Base-by-base conservation (phyloP, 1,140 invertebrate species). In the Platorchestia sp. region DNA sequence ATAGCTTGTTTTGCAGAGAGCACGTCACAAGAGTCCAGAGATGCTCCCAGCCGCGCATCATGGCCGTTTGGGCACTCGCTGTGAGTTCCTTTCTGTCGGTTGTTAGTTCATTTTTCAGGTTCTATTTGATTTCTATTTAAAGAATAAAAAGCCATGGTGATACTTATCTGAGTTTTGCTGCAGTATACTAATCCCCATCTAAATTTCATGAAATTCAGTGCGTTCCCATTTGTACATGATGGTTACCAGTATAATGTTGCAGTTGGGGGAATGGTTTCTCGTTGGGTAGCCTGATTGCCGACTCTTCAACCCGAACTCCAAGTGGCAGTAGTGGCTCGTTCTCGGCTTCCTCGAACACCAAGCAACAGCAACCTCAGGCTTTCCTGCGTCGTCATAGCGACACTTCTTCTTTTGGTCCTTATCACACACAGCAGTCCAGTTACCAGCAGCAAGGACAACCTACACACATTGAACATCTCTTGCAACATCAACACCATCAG, bases 41-140 rank as follows among this genome's bases (percentile, higher is more conserved):
- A 93, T 47, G 91, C 91, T 36, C 45, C 91, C 40, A 93, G 91
- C 45, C 91, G 91, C 40, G 91, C 91, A 22, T 93, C 91, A 42
- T 93, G 91, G 91, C 91, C 91, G 43, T 93, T 93, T 45, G 91
- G 91, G 47, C 91, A 93, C 44, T 93, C 91, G 3, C 44, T 93
- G 91, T 93, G 91, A 93, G 91, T 93, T 89, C 0, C 14, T 89
- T 75, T 75, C 27, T 75, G 27, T 75, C 7, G 36, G 27, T 36
- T 36, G 27, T 75, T 75, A 27, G 10, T 75, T 75, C 14, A 27
- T 75, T 36, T 75, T 75, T 75, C 27, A 3, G 59, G 3, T 19
- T 10, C 59, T 75, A 75, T 3, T 36, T 3, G 14, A 14, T 75
- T 10, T 75, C 10, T 22, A 75, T 3, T 75, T 75, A 36, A 27